Evolutionary conservation across 2,797 vertebrate genomes (phyloP), one percentile per base, ranked within the genome.

Genomic region (Sebastes oblongus): DNA sequence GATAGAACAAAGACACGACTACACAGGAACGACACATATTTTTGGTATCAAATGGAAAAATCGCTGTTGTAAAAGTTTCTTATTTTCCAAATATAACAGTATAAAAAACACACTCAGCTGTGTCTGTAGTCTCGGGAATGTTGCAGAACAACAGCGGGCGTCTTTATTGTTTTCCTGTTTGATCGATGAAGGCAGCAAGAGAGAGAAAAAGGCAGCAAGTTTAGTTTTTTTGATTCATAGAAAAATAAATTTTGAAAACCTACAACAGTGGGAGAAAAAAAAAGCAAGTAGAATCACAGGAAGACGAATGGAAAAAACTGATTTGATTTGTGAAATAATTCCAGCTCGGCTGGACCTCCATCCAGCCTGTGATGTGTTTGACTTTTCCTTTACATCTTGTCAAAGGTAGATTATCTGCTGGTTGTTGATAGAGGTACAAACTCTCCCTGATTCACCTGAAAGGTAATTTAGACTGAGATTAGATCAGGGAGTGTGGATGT

Each of bases 41-140:
- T 95, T 95, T 95, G 94, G 93, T 92, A 93, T 95, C 83, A 89
- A 90, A 89, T 86, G 70, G 72, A 81, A 52, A 64, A 75, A 69
- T 88, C 77, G 32, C 64, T 75, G 24, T 22, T 25, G 56, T 59
- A 61, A 71, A 79, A 46, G 24, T 36, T 29, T 30, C 0, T 39
- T 56, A 54, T 58, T 66, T 61, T 20, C 3, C 34, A 64, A 78
- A 34, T 54, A 58, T 55, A 62, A 78, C 80, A 60, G 36, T 1
- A 52, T 52, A 52, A 72, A 72, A 75, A 82, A 50, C 22, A 75
- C 54, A 54, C 36, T 52, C 42, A 72, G 56, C n/a, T 66, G 61
- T 54, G 62, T 65, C 34, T 34, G 54, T 34, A 81, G 76, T 72
- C 72, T 62, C 55, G 73, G 79, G 80, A 89, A 85, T 85, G 86